Evolutionary conservation across 2,797 vertebrate genomes (phyloP), one percentile per base, ranked within the genome.

Genomic region (Poeciliopsis presidionis): DNA sequence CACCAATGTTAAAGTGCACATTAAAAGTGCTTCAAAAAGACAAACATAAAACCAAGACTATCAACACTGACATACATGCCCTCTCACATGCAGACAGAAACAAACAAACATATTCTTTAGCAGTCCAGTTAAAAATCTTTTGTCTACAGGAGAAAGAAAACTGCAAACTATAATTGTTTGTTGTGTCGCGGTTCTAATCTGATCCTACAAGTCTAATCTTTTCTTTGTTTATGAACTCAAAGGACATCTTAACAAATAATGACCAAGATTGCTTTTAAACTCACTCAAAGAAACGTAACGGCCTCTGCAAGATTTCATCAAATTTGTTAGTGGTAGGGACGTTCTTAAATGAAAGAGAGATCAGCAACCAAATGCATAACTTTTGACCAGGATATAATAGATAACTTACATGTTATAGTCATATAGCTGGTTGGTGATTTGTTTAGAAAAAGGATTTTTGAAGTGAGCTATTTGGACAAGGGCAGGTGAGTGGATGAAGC

Each of bases 401-500:
- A 63, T 36, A 36, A 63, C 16, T 36, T 33, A 63, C 20, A 36
- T 20, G 59, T 63, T 36, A 16, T 36, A 36, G 30, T 36, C 59
- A 36, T 20, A 11, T 22, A 39, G 8, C 20, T 67, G 63, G 7
- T 67, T 5, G 18, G 18, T 22, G 36, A 41, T 65, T 67, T 41
- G 20, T 39, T 67, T 36, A 41, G 36, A 41, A 41, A 67, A 67
- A 41, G 7, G 33, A 63, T 20, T 63, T 63, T 67, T 67, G 63
- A 39, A 67, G 36, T 67, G n/a, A 72, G 45, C n/a, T 30, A 9
- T 72, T 72, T 72, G 28, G 43, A 49, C 43, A 72, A 33, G 45
- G 46, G 45, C 45, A 51, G 71, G 46, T 72, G 55, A 33, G 45
- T 63, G n/a, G 57, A 63, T 63, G 57, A 47, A 75, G 57, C 43